These are phyloP conservation scores for Heliconius congener DNA, from an alignment of 1,140 invertebrate species.

Conservation along the genomic window DNA sequence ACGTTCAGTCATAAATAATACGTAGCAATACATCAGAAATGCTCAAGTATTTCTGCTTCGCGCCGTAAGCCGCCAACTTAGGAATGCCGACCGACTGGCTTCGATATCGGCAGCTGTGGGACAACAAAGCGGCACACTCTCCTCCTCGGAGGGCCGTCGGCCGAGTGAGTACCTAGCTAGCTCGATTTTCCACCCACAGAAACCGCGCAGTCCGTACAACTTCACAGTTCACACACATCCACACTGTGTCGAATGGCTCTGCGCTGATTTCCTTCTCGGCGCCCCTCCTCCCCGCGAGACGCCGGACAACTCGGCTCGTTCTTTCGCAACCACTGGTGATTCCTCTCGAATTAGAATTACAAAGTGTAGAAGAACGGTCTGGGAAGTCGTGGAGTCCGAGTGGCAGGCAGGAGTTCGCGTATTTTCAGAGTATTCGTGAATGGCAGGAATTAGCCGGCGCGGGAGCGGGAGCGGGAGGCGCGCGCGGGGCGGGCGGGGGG, in stretches of 20 bases:
- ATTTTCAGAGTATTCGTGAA: constrained; percentile 77
- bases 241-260: constrained; percentile 59
- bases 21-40: constrained; percentile 67
- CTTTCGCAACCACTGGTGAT: constrained; percentile 30
- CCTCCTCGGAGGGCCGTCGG: constrained; percentile 43
- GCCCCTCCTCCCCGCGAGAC: constrained; percentile 59
- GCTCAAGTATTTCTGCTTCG: constrained; percentile 72
- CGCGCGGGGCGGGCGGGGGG: constrained; percentile 47
- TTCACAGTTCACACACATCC: constrained; percentile 42
- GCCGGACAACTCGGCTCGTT: constrained; percentile 44
- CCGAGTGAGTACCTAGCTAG: constrained; percentile 58
- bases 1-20: constrained; percentile 64
- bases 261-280: constrained; percentile 72
- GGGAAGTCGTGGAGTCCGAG: constrained; percentile 34
- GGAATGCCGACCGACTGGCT: constrained; percentile 75
- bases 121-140: constrained; percentile 52
- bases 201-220: constrained; percentile 44
- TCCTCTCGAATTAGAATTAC: constrained; percentile 30
- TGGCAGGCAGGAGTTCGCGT: constrained; percentile 48
- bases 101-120: constrained; percentile 58
- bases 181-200: constrained; percentile 66
- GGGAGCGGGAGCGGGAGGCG: constrained; percentile 46
- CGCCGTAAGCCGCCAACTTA: constrained; percentile 65
- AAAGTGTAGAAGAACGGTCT: constrained; percentile 28
- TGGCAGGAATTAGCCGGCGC: constrained; percentile 69